A percentile compares a stretch with the other conserved stretches of the same genome.
These are phyloP conservation scores for Ariopsis seemanni DNA, from an alignment of 2,113 vertebrate species.

Conservation along the genomic window DNA sequence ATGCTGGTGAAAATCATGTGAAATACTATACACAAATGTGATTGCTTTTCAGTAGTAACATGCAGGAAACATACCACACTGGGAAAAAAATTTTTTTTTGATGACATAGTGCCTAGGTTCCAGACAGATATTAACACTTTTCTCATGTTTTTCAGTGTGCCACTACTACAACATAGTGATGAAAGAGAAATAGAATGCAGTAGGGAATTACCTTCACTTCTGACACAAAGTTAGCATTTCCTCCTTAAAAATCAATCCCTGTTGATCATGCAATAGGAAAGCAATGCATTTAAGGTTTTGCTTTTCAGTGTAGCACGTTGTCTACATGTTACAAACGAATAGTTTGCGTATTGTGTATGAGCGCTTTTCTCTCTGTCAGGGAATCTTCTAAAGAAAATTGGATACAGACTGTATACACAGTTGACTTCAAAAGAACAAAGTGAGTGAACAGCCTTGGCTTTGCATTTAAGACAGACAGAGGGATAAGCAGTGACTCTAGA, in stretches of 20 bases:
- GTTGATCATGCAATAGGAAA: not conserved
- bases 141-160: not conserved
- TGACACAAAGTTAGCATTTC: not conserved
- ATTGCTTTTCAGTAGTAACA: not conserved
- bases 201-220: not conserved
- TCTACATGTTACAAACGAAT: not conserved
- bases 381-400: not conserved
- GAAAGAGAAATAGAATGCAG: not conserved
- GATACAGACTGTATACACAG: not conserved
- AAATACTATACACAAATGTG: not conserved
- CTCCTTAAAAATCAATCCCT: not conserved
- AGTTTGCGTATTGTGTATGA: not conserved
- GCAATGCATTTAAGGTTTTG: not conserved
- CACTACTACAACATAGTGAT: not conserved
- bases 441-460: conserved; percentile 1
- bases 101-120: not conserved
- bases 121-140: not conserved
- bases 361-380: not conserved
- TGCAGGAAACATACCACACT: not conserved
- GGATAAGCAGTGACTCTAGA: conserved; percentile 54
- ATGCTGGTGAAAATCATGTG: not conserved
- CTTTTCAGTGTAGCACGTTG: not conserved
- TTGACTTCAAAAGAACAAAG: conserved; percentile 5
- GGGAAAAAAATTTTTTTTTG: not conserved
- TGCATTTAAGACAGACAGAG: conserved; percentile 4